A percentile compares a stretch with the other conserved stretches of the same genome.
phyloP scores from a whole-genome alignment of 2,888 invertebrate genomes.

The Coenonympha glycerion region DNA sequence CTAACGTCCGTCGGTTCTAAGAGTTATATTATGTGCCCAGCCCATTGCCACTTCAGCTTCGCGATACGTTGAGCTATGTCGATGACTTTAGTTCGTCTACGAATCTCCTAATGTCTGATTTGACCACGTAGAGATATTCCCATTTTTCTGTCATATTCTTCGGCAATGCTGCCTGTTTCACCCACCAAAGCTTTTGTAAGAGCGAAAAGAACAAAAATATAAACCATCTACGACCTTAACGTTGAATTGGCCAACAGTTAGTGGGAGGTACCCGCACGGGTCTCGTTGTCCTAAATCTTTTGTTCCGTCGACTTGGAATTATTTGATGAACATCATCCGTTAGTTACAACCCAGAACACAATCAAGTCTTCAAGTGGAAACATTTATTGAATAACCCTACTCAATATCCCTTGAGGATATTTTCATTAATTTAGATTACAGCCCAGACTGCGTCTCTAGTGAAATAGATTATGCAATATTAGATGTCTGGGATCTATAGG shows the following conservation, averaged over 20 bases:
- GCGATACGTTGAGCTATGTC: too few relatives aligned
- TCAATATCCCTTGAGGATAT: conserved; percentile 14
- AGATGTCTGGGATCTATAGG: background rate
- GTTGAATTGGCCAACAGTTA: conserved; percentile 33
- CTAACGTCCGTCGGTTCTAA: too few relatives aligned
- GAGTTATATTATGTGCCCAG: too few relatives aligned
- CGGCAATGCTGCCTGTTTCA: too few relatives aligned
- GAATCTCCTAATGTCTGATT: too few relatives aligned
- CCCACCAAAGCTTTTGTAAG: too few relatives aligned
- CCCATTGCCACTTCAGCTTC: too few relatives aligned
- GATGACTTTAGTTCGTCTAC: too few relatives aligned
- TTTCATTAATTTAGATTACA: conserved; percentile 12
- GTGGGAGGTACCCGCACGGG: conserved; percentile 42
- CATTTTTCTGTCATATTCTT: too few relatives aligned
- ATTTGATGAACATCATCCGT: conserved; percentile 36
- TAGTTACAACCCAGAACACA: conserved; percentile 27
- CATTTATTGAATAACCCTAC: conserved; percentile 13
- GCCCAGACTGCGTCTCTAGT: background rate
- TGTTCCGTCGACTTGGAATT: conserved; percentile 25
- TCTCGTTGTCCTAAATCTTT: conserved; percentile 49
- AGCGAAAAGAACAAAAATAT: too few relatives aligned
- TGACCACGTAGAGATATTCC: too few relatives aligned
- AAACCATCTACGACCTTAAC: too few relatives aligned
- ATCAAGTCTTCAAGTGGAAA: conserved; percentile 15
- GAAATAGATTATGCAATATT: background rate